Evolutionary conservation across 1,140 invertebrate species (phyloP).

Genomic region (Mamestra configurata): DNA sequence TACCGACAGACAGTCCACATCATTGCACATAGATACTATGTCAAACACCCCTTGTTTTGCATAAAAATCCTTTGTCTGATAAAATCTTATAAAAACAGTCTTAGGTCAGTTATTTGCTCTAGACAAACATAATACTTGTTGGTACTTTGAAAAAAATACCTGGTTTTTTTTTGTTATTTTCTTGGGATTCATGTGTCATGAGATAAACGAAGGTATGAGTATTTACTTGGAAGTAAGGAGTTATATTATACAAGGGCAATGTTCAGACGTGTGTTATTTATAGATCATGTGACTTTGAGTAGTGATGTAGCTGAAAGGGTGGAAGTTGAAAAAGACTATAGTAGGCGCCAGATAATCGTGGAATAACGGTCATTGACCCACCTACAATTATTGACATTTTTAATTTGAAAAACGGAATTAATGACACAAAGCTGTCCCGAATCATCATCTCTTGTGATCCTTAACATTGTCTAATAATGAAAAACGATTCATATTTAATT

Average conservation of each 20-base stretch:
- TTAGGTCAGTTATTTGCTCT: slow-evolving; percentile 45
- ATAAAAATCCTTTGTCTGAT: slow-evolving; percentile 44
- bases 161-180: slow-evolving; percentile 12
- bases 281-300: not conserved
- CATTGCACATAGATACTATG: slow-evolving; percentile 1
- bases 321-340: no score
- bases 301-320: not conserved
- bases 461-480: no score
- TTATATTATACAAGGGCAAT: slow-evolving; percentile 28
- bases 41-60: slow-evolving; percentile 43
- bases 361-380: no score
- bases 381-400: no score
- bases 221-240: slow-evolving; percentile 20
- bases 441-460: no score
- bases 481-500: no score
- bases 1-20: not conserved
- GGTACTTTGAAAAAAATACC: slow-evolving; percentile 18
- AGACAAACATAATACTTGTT: not conserved
- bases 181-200: slow-evolving; percentile 28
- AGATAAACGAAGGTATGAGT: slow-evolving; percentile 40
- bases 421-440: no score
- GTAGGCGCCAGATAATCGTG: no score
- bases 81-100: slow-evolving; percentile 19
- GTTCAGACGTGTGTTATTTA: slow-evolving; percentile 7
- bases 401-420: no score